Percentiles rank a stretch among this genome's conserved stretches.
These are phyloP conservation scores for Chamaea fasciata DNA, from an alignment of 2,113 vertebrate species.

Conservation along the genomic window DNA sequence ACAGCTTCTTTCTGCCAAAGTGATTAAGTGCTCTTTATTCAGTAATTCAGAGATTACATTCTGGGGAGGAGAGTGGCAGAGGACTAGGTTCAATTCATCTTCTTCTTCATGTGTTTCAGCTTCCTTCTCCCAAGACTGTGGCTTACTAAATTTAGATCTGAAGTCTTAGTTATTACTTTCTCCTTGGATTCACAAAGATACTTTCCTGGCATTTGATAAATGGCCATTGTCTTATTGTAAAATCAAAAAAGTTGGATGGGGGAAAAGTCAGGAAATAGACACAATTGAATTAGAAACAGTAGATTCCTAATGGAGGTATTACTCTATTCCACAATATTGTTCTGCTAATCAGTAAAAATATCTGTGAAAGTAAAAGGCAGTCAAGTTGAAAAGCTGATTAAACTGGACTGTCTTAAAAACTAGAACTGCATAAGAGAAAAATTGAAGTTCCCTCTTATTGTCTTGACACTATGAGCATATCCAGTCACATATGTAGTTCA, in stretches of 20 bases:
- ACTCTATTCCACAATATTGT: background rate
- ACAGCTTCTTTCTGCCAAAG: background rate
- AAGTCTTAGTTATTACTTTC: background rate
- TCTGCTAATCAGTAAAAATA: background rate
- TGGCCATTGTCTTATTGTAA: background rate
- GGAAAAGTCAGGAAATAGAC: background rate
- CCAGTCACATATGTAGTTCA: background rate
- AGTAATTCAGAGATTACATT: background rate
- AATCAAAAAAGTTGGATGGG: background rate
- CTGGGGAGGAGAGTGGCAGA: background rate
- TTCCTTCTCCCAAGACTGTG: background rate
- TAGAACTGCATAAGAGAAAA: background rate
- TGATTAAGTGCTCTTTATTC: background rate
- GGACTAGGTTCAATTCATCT: background rate
- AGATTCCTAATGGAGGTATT: background rate
- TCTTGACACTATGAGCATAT: background rate
- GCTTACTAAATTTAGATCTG: background rate
- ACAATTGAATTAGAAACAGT: background rate
- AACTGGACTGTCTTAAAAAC: background rate
- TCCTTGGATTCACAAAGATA: background rate
- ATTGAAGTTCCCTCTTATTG: background rate
- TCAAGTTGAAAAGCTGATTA: background rate
- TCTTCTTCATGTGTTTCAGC: background rate
- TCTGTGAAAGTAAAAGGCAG: background rate
- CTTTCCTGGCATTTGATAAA: background rate